Base-by-base conservation (phyloP, 2,113 vertebrate species). In the Paracanthobrama guichenoti region DNA sequence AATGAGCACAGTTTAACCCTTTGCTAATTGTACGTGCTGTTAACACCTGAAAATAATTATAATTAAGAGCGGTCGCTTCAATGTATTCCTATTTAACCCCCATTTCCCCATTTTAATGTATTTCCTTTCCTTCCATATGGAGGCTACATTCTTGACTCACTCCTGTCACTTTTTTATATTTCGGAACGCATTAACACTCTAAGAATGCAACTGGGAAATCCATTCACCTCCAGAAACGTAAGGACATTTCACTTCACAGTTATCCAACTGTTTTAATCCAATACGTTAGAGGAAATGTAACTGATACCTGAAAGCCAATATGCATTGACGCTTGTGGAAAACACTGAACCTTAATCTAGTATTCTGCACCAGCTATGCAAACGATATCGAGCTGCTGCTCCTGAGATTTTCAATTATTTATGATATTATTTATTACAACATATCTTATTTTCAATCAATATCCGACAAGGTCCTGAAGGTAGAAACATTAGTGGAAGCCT, bases 401-500 rank as follows among this genome's bases (percentile, higher is more conserved):
- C 90, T 91, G 90, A 90, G 90, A 90, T 88, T 42, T 90, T 95
- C 90, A 95, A 94, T 94, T 94, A 94, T 93, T 93, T 89, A 94
- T 88, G 86, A 82, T n/a, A 72, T 82, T 82, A 82, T 82, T 71
- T 57, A 82, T 82, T 57, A 71, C 31, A 55, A 42, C 66, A 26
- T 57, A 71, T 71, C 66, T 57, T 71, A 55, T 82, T 90, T 83
- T 57, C 75, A 89, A 93, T 94, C 94, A 92, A 94, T 93, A 92
- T 90, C 69, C 84, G 71, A 87, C 92, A 91, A 89, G 85, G 87
- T 91, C 89, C 90, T 84, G 69, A 78, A 89, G 90, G 89, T 84
- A 83, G 88, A 86, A 87, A 85, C 81, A 81, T 86, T 87, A 89
- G 79, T 53, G 83, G 82, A 87, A 89, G 88, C 42, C 88, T 91